Conservation (phyloP, 2,113 vertebrate species). For the Sinocyclocheilus grahami region DNA sequence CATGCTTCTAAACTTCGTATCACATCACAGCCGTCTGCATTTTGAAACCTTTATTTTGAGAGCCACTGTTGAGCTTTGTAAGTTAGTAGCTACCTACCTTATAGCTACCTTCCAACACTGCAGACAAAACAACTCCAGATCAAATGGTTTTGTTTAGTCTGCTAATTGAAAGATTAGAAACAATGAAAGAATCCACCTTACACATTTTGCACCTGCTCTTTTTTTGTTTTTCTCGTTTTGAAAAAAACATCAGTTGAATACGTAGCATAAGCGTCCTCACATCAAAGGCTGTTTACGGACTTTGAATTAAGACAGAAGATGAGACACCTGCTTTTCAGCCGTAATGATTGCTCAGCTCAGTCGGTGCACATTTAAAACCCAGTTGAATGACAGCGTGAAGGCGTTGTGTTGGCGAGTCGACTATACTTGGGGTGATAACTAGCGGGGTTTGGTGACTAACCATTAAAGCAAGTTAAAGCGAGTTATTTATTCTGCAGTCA, state of each 20-base stretch:
- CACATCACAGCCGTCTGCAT: too few species aligned
- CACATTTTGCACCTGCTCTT: slow-evolving; percentile 22
- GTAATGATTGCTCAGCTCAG: slow-evolving; percentile 61
- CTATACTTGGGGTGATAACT: slow-evolving; percentile 45
- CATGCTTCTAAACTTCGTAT: too few species aligned
- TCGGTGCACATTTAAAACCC: slow-evolving; percentile 50
- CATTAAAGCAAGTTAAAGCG: not conserved
- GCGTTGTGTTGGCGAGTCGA: slow-evolving; percentile 53
- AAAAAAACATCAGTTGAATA: slow-evolving; percentile 62
- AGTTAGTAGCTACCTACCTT: too few species aligned
- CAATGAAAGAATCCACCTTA: not conserved
- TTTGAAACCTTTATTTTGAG: too few species aligned
- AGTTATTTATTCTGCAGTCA: not conserved
- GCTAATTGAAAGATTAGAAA: not conserved
- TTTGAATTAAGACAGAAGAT: slow-evolving; percentile 74
- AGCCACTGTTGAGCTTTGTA: too few species aligned
- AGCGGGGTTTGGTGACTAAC: slow-evolving; percentile 39
- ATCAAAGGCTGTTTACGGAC: slow-evolving; percentile 68
- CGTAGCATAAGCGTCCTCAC: slow-evolving; percentile 66
- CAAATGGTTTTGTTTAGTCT: not conserved
- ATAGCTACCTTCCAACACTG: not conserved
- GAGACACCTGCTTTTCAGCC: slow-evolving; percentile 64
- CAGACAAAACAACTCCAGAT: not conserved
- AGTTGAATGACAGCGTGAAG: slow-evolving; percentile 59
- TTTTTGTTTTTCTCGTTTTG: slow-evolving; percentile 60